phyloP scores from a whole-genome alignment of 2,888 invertebrate genomes.

The Alloscopus bannaensis region DNA sequence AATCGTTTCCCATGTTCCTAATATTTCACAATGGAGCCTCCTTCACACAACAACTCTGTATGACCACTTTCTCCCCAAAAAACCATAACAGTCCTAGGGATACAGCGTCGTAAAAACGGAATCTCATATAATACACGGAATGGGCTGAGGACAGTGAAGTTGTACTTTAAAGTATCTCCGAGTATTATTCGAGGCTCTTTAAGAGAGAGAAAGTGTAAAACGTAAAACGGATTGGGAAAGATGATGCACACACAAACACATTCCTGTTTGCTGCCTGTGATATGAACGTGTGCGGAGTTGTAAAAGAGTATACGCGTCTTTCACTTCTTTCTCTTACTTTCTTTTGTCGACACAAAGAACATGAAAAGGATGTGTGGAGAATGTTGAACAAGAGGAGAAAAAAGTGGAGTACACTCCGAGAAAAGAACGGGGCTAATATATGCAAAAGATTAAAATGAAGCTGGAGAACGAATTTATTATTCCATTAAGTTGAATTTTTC shows the following conservation, averaged over 20 bases:
- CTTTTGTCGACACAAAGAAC: slow-evolving; percentile 5
- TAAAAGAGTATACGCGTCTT: slow-evolving; percentile 38
- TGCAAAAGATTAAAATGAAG: slow-evolving; percentile 59
- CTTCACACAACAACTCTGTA: slow-evolving; percentile 27
- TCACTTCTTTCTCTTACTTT: background rate
- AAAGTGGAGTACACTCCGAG: background rate
- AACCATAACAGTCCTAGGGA: slow-evolving; percentile 26
- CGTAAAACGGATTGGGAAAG: slow-evolving; percentile 25
- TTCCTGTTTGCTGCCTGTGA: slow-evolving; percentile 35
- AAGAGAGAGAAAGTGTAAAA: slow-evolving; percentile 27
- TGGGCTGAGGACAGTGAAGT: too few species aligned
- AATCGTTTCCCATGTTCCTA: slow-evolving; percentile 45
- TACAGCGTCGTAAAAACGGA: background rate
- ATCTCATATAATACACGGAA: too few species aligned
- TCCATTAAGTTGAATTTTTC: slow-evolving; percentile 63
- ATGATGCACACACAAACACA: slow-evolving; percentile 40
- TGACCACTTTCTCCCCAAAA: slow-evolving; percentile 34
- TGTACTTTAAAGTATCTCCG: too few species aligned
- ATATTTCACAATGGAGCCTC: slow-evolving; percentile 46
- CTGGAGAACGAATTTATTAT: slow-evolving; percentile 66
- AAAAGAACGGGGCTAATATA: slow-evolving; percentile 32
- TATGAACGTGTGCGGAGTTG: slow-evolving; percentile 33
- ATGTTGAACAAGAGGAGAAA: slow-evolving; percentile 28
- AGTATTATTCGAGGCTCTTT: too few species aligned
- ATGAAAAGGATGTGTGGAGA: slow-evolving; percentile 31